A percentile compares a stretch with the other conserved stretches of the same genome.
Conservation (phyloP, 2,113 vertebrate genomes). For the Serinus canaria region DNA sequence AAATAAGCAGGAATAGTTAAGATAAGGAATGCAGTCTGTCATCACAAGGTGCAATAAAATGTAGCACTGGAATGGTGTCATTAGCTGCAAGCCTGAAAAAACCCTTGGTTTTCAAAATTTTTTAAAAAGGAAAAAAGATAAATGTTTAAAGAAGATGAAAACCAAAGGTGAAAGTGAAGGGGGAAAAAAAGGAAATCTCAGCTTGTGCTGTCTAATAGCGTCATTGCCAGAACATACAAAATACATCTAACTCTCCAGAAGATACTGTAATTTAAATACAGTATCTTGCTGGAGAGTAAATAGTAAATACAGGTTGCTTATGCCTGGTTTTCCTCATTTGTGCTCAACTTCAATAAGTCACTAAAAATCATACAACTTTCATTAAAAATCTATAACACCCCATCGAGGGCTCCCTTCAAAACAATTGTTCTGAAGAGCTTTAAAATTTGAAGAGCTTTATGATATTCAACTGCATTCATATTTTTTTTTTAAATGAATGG, state of each 20-base stretch:
- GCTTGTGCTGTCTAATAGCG: neutral
- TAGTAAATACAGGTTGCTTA: neutral
- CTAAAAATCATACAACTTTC: slow-evolving; percentile 62
- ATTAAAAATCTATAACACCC: slow-evolving; percentile 44
- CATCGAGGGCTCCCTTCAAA: slow-evolving; percentile 46
- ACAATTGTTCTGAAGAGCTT: slow-evolving; percentile 65
- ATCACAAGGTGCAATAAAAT: neutral
- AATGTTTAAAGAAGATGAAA: neutral
- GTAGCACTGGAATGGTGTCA: neutral
- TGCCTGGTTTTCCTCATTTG: slow-evolving; percentile 50
- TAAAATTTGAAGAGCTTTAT: slow-evolving; percentile 65
- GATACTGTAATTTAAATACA: slow-evolving; percentile 44
- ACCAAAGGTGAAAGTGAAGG: neutral
- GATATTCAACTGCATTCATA: slow-evolving; percentile 48
- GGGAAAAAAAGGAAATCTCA: neutral
- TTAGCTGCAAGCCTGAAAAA: neutral
- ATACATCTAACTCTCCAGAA: slow-evolving; percentile 46
- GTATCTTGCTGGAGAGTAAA: too few species aligned
- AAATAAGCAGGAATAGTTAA: neutral
- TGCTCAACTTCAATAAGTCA: slow-evolving; percentile 68
- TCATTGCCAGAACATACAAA: slow-evolving; percentile 40
- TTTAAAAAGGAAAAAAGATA: neutral
- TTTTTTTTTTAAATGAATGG: slow-evolving; percentile 48
- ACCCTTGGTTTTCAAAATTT: neutral
- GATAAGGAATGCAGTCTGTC: neutral